Conservation (phyloP, 2,888 invertebrate species). For the Bugulina stolonifera region DNA sequence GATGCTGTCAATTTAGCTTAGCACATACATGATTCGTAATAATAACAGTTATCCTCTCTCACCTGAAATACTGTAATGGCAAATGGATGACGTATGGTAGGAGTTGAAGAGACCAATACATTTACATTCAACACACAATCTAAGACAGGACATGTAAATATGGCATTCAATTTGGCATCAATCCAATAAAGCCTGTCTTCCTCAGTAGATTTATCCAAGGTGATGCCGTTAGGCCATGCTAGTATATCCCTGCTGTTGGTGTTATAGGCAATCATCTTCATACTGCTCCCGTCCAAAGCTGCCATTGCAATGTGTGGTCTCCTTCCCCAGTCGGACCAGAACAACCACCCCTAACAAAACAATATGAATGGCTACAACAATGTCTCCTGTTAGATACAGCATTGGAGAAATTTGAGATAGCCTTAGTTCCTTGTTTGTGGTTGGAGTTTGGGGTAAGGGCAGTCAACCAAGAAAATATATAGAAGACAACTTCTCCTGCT, state of each 20-base stretch:
- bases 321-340: slow-evolving; percentile 96
- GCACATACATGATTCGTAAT: not conserved
- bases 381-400: not conserved
- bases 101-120: slow-evolving; percentile 62
- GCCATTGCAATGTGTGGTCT: slow-evolving; percentile 86
- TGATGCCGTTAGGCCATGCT: slow-evolving; percentile 93
- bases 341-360: slow-evolving; percentile 61
- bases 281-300: slow-evolving; percentile 85
- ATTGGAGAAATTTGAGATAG: not conserved
- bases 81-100: slow-evolving; percentile 83
- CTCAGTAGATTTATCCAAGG: slow-evolving; percentile 58
- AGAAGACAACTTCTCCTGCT: not conserved
- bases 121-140: slow-evolving; percentile 67
- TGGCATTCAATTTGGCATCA: slow-evolving; percentile 85
- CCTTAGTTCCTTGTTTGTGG: no score
- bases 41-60: not conserved
- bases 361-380: not conserved
- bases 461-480: no score
- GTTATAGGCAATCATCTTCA: slow-evolving; percentile 39
- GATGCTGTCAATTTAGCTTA: not conserved
- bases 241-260: slow-evolving; percentile 60
- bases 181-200: slow-evolving; percentile 82
- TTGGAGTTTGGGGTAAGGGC: no score
- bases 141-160: slow-evolving; percentile 61
- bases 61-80: slow-evolving; percentile 90